Conservation (phyloP, 2,113 vertebrate genomes). For the Vombatus ursinus region DNA sequence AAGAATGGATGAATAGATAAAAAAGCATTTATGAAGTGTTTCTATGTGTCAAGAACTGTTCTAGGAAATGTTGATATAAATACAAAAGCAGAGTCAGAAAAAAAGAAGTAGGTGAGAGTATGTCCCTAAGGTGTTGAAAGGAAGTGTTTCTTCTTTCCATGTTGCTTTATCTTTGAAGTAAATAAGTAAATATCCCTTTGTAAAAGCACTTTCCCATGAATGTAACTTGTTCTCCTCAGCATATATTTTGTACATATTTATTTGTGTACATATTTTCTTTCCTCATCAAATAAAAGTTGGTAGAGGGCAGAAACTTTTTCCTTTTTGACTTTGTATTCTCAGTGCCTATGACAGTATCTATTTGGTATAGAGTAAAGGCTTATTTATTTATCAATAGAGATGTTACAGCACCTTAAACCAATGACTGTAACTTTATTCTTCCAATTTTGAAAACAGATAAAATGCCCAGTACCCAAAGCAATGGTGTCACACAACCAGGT, state of each 20-base stretch:
- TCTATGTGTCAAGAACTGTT: neutral
- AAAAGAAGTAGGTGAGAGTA: neutral
- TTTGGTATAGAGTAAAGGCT: neutral
- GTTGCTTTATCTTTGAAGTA: neutral
- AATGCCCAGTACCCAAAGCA: neutral
- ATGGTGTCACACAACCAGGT: neutral
- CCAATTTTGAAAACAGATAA: conserved; percentile 30
- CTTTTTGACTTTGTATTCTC: neutral
- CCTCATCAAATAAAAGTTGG: neutral
- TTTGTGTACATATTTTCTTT: neutral
- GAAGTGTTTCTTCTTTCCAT: neutral
- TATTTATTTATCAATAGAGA: neutral
- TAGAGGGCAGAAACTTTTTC: neutral
- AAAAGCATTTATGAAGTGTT: neutral
- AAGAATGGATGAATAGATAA: neutral
- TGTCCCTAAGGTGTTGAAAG: neutral
- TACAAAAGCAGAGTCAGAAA: neutral
- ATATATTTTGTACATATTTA: neutral
- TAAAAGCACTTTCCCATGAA: neutral
- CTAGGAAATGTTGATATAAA: neutral
- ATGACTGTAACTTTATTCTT: neutral
- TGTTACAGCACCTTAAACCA: neutral
- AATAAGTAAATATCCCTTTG: neutral
- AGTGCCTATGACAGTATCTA: neutral
- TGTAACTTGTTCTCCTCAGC: neutral